phyloP scores from a whole-genome alignment of 2,113 vertebrate species.

The Condylura cristata region DNA sequence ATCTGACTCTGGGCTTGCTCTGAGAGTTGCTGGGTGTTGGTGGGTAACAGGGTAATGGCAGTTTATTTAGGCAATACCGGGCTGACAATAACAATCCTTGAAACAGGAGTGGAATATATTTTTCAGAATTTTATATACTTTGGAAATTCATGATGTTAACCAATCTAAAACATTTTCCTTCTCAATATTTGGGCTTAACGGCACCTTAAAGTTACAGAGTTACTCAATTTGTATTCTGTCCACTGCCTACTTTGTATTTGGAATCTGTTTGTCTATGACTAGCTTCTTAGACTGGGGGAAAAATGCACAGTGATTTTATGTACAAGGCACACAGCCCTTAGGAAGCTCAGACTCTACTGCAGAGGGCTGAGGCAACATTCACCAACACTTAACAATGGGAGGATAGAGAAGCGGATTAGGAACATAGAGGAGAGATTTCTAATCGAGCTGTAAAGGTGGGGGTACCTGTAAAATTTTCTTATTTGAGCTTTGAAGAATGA shows the following conservation, averaged over 20 bases:
- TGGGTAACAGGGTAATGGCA: neutral
- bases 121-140: neutral
- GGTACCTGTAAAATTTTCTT: neutral
- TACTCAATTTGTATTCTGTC: neutral
- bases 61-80: neutral
- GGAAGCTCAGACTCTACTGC: neutral
- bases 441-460: neutral
- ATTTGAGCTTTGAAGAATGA: neutral
- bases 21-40: neutral
- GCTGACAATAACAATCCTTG: neutral
- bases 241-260: neutral
- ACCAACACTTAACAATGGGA: neutral
- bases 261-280: neutral
- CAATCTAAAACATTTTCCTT: neutral
- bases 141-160: neutral
- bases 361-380: neutral
- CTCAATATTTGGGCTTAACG: neutral
- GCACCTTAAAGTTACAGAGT: neutral
- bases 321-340: neutral
- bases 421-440: neutral
- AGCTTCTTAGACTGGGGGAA: neutral
- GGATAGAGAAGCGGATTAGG: neutral
- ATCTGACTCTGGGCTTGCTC: neutral
- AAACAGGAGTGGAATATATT: neutral
- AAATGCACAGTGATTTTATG: neutral